phyloP scores from a whole-genome alignment of 2,888 invertebrate species.

The Epsilonema sp. region DNA sequence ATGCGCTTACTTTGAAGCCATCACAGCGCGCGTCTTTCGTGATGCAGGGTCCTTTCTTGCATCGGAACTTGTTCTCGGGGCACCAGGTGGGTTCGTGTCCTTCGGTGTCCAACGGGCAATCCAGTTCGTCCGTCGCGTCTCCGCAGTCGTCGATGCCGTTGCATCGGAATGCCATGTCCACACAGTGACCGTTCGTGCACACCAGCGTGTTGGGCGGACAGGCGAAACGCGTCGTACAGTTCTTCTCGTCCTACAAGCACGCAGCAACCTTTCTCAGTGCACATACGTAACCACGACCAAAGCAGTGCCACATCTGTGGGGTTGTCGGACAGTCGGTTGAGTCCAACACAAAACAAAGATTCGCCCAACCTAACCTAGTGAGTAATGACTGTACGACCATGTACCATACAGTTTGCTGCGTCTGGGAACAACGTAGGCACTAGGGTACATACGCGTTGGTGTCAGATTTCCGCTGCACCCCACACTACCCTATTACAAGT shows the following conservation, averaged over 20 bases:
- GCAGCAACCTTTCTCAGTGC: too few species aligned
- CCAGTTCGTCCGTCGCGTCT: constrained; percentile 1
- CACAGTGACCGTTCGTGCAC: constrained; percentile 1
- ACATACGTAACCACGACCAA: too few species aligned
- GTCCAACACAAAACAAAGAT: too few species aligned
- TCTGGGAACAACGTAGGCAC: too few species aligned
- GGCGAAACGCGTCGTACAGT: not conserved
- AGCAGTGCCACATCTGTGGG: too few species aligned
- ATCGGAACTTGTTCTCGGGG: not conserved
- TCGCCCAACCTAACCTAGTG: too few species aligned
- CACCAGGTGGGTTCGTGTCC: not conserved
- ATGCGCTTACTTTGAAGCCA: not conserved
- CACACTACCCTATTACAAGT: too few species aligned
- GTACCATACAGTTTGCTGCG: too few species aligned
- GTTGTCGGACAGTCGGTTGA: too few species aligned
- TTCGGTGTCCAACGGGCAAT: not conserved
- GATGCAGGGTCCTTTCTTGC: constrained; percentile 4
- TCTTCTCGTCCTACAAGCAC: not conserved
- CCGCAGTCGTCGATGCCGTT: constrained; percentile 5
- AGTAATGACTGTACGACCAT: too few species aligned
- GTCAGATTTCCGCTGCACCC: too few species aligned
- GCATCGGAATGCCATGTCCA: not conserved
- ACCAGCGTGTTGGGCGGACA: constrained; percentile 2
- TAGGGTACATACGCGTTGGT: too few species aligned
- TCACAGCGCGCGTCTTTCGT: not conserved